Evolutionary conservation across 2,797 vertebrate genomes (phyloP).

Genomic region (Hypotaenidia philippensis): DNA sequence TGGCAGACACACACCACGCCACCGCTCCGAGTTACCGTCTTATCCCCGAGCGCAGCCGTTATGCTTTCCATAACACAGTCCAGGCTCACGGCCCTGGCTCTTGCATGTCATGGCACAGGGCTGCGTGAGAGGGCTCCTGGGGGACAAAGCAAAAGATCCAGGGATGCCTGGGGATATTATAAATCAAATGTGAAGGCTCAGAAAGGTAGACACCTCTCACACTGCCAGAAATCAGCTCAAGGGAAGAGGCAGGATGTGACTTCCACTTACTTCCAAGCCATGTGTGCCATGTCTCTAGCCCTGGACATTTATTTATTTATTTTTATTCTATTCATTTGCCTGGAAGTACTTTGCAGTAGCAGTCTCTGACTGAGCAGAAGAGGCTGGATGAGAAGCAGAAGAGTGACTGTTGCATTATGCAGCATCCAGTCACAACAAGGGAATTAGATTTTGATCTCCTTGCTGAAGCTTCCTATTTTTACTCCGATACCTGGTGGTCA

Average conservation of each 20-base stretch:
- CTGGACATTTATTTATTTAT: neutral
- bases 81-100: neutral
- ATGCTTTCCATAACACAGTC: neutral
- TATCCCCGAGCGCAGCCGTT: neutral
- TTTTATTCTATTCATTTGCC: neutral
- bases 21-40: rapidly evolving
- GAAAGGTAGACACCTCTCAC: neutral
- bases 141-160: neutral
- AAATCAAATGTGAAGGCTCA: neutral
- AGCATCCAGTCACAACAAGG: conserved; percentile 38
- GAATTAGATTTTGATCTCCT: conserved; percentile 39
- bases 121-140: neutral
- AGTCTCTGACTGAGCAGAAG: neutral
- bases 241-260: neutral
- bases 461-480: conserved; percentile 45
- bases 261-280: neutral
- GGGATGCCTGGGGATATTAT: neutral
- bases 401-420: conserved; percentile 22
- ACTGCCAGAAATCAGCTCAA: neutral
- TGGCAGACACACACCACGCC: neutral
- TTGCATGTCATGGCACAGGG: neutral
- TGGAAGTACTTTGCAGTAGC: neutral
- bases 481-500: conserved; percentile 40
- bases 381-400: neutral
- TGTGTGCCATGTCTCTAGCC: neutral